phyloP scores from a whole-genome alignment of 2,888 invertebrate species.

The Pandemis heparana region DNA sequence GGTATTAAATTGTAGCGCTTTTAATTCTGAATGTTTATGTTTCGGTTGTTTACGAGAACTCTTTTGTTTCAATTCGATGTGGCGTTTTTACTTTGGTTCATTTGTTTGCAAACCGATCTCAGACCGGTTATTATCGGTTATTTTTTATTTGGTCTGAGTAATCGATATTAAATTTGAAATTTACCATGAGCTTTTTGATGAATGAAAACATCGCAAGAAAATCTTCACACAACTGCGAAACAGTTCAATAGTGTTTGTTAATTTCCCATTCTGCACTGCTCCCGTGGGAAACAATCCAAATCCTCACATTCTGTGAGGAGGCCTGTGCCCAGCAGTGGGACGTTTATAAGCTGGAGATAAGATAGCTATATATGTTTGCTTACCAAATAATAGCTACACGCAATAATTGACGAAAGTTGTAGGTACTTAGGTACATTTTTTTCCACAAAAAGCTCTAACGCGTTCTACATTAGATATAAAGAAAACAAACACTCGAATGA shows the following conservation, averaged over 20 bases:
- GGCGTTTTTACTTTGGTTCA: not conserved
- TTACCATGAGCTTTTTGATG: too few relatives aligned
- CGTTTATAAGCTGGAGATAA: too few relatives aligned
- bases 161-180: too few relatives aligned
- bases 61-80: conserved; percentile 33
- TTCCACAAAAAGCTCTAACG: not conserved
- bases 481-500: not conserved
- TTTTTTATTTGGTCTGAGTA: too few relatives aligned
- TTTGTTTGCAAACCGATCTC: not conserved
- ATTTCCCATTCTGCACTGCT: too few relatives aligned
- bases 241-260: too few relatives aligned
- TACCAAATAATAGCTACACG: not conserved
- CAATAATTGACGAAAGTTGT: not conserved
- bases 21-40: conserved; percentile 64
- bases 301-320: too few relatives aligned
- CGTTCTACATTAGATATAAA: not conserved
- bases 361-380: not conserved
- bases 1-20: conserved; percentile 79
- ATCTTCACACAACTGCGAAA: too few relatives aligned
- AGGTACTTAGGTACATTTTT: not conserved
- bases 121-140: too few relatives aligned
- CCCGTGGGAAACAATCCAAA: too few relatives aligned
- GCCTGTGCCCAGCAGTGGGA: too few relatives aligned
- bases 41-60: conserved; percentile 46
- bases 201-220: too few relatives aligned